Percentiles rank a stretch among this genome's conserved stretches.
These are phyloP conservation scores for Fissipunctia ypsillon DNA, from an alignment of 2,888 invertebrate genomes.

Conservation along the genomic window DNA sequence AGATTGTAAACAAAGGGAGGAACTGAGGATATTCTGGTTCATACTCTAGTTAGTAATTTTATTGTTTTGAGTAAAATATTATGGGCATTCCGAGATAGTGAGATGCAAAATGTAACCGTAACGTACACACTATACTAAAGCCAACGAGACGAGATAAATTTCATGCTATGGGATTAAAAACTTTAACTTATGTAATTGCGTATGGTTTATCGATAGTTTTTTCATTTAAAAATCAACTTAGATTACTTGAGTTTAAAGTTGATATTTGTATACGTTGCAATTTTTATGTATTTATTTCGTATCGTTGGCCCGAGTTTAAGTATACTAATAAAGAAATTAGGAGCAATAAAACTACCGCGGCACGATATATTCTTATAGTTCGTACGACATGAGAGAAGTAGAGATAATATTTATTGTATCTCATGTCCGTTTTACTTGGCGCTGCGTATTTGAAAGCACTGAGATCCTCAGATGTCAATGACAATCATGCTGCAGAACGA, in stretches of 20 bases:
- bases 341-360: background rate
- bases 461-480: background rate
- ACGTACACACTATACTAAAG: background rate
- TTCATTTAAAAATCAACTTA: too few relatives aligned
- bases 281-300: too few relatives aligned
- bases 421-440: background rate
- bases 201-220: too few relatives aligned
- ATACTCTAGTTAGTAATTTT: constrained; percentile 36
- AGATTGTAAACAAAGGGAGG: constrained; percentile 41
- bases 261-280: too few relatives aligned
- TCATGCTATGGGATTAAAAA: too few relatives aligned
- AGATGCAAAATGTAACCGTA: constrained; percentile 21
- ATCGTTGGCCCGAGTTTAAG: too few relatives aligned
- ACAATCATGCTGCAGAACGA: background rate
- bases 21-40: constrained; percentile 31
- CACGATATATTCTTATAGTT: background rate
- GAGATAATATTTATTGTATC: background rate
- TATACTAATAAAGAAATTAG: constrained; percentile 18
- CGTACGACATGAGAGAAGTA: constrained; percentile 5
- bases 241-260: too few relatives aligned
- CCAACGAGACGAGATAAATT: too few relatives aligned
- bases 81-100: constrained; percentile 28
- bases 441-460: background rate
- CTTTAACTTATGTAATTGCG: too few relatives aligned
- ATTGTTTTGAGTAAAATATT: constrained; percentile 21